Conservation (phyloP, 2,888 invertebrate genomes). For the Andrena bicolor region DNA sequence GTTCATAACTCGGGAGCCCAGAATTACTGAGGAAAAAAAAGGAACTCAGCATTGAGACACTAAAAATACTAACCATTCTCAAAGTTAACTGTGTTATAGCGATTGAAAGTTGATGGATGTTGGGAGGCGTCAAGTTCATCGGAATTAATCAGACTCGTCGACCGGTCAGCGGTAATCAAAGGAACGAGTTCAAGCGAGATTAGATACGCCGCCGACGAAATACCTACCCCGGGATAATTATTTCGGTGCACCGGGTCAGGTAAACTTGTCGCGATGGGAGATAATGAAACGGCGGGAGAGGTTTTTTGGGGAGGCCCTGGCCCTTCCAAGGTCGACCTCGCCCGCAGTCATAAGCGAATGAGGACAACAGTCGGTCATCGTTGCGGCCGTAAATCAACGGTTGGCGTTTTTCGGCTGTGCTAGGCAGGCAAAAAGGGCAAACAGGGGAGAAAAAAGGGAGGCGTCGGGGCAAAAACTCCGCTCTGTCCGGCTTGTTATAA, state of each 20-base stretch:
- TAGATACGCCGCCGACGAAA: conserved; percentile 18
- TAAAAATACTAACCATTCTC: not conserved
- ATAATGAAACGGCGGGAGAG: conserved; percentile 45
- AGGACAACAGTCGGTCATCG: conserved; percentile 84
- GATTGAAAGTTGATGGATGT: not conserved
- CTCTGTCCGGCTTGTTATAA: conserved; percentile 81
- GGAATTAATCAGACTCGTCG: conserved; percentile 27
- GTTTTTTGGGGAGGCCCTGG: conserved; percentile 26
- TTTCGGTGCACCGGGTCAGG: conserved; percentile 41
- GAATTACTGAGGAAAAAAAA: too few relatives aligned
- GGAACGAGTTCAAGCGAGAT: conserved; percentile 25
- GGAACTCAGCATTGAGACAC: too few relatives aligned
- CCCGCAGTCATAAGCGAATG: conserved; percentile 72
- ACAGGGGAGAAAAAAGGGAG: conserved; percentile 73
- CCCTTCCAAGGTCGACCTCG: conserved; percentile 61
- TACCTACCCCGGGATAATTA: conserved; percentile 42
- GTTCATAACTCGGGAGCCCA: too few relatives aligned
- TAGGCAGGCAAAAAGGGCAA: conserved; percentile 57
- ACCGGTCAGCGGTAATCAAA: conserved; percentile 26
- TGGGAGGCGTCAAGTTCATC: not conserved
- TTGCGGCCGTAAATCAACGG: conserved; percentile 82
- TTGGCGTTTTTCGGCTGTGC: conserved; percentile 80
- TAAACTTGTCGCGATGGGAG: conserved; percentile 56
- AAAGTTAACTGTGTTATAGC: not conserved
- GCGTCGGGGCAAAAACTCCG: conserved; percentile 75